Base-by-base conservation (phyloP, 37 sponge, comb jelly and placozoan species). In the Beroe forskalii region DNA sequence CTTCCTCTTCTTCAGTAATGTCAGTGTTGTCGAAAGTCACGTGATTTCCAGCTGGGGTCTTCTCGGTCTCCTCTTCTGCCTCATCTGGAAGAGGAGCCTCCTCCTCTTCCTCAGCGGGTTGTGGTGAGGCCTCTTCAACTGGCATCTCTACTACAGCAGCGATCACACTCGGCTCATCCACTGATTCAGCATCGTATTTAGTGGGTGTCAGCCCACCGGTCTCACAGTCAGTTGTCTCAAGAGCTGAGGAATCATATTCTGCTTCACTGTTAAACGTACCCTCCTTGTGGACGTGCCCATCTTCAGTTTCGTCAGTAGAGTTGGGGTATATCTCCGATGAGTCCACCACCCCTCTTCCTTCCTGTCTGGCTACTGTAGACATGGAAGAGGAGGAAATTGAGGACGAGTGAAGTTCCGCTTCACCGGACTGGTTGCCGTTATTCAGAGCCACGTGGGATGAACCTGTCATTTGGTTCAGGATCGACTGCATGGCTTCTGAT, bases 401-500 rank as follows among this genome's bases (percentile, higher is more conserved):
- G 1, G 32, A 35, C 17, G 72, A 69, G 20, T 32, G 2, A 37
- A 69, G 72, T 20, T 69, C 72, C 19, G 28, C 39, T 48, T 80
- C 86, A 4, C 24, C 66, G 3, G n/a, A 3, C 44, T 80, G 38
- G 4, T 80, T 25, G 31, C 20, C 75, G 8, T 23, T 37, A 4
- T 30, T 3, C 1, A 23, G 12, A 20, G 39, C 39, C n/a, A n/a
- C n/a, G n/a, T n/a, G n/a, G 1, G 86, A 42, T 3, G 25, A 42
- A 9, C 86, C 55, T 20, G 86, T 80, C 86, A 80, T 80, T 24
- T 42, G 1, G 55, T 80, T 37, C 48, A 80, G 31, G 28, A 80
- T 80, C 3, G 44, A 44, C 86, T 80, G 44, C 55, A 80, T 80
- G 86, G 86, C 86, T 23, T 80, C 86, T 37, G 86, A 80, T 43